Base-by-base conservation (phyloP, 2,797 vertebrate species). In the Sarcoramphus papa region DNA sequence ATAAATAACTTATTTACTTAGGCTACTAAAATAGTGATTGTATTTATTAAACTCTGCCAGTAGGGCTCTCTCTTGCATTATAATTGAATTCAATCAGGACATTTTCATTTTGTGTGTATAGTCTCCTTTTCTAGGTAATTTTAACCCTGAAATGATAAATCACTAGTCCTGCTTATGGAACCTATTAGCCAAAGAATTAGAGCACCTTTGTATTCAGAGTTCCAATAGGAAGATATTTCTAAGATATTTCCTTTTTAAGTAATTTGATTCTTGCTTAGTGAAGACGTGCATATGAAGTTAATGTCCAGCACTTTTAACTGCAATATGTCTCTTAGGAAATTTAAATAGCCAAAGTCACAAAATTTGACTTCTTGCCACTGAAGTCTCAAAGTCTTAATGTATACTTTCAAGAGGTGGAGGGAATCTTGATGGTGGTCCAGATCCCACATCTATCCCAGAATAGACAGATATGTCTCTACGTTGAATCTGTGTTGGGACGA, bases 51-150 rank as follows among this genome's bases (percentile, higher is more conserved):
- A 43, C 45, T 93, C 93, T 72, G 33, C 97, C 98, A 98, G 97
- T 74, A 98, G 98, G 97, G 97, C 89, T 97, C 97, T 98, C 98
- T 73, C 96, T 98, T 96, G 96, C 69, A 93, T 97, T 98, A 94
- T 91, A 74, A 97, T 97, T 97, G 45, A 94, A 68, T 65, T 77
- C 21, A 67, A 50, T 70, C 57, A 57, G 6, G 24, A 25, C 30
- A 50, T 73, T 96, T 86, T 81, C 16, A 70, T 94, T 95, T 95
- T 84, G 20, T 64, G 8, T 28, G 11, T 43, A 43, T 43, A 57
- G 28, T 82, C 65, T 85, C 27, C 14, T 68, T 75, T 93, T 41
- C 43, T 65, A 74, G 51, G 31, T 56, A 88, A 69, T 88, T 90
- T 93, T 94, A 92, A 69, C 65, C 50, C 74, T 84, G 65, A 83